Conservation (phyloP, 2,797 vertebrate species). For the Ara ararauna region DNA sequence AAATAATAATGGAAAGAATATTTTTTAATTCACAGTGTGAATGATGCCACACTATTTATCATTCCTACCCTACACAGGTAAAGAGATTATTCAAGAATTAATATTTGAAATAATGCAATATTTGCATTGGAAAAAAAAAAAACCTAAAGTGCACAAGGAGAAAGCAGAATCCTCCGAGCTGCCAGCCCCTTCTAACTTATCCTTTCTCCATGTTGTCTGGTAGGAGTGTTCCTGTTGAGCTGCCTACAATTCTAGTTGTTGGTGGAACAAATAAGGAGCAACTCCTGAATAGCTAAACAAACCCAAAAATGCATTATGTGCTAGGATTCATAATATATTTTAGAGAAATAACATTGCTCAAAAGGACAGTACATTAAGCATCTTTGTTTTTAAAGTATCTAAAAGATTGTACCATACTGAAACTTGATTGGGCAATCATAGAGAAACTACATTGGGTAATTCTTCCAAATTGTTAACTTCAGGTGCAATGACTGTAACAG, state of each 20-base stretch:
- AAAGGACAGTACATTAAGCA: not conserved
- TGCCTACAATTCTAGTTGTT: not conserved
- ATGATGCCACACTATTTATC: not conserved
- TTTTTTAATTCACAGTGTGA: not conserved
- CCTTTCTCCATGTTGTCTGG: not conserved
- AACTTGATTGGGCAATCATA: not conserved
- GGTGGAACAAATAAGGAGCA: not conserved
- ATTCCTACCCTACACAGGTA: not conserved
- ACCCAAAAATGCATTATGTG: not conserved
- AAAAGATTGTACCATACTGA: not conserved
- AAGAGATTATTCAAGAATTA: not conserved
- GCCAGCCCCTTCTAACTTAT: not conserved
- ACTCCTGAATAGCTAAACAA: not conserved
- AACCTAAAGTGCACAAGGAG: no score
- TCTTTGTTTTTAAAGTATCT: not conserved
- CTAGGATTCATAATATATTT: not conserved
- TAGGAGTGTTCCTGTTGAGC: not conserved
- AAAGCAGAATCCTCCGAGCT: rapidly evolving
- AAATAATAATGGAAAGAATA: not conserved
- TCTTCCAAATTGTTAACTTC: not conserved
- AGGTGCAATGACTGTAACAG: not conserved
- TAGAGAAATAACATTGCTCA: not conserved
- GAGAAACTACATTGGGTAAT: not conserved
- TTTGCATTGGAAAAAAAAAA: not conserved
- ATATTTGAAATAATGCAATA: not conserved